phyloP scores from a whole-genome alignment of 2,888 invertebrate species.

The Ormyrus thymus region DNA sequence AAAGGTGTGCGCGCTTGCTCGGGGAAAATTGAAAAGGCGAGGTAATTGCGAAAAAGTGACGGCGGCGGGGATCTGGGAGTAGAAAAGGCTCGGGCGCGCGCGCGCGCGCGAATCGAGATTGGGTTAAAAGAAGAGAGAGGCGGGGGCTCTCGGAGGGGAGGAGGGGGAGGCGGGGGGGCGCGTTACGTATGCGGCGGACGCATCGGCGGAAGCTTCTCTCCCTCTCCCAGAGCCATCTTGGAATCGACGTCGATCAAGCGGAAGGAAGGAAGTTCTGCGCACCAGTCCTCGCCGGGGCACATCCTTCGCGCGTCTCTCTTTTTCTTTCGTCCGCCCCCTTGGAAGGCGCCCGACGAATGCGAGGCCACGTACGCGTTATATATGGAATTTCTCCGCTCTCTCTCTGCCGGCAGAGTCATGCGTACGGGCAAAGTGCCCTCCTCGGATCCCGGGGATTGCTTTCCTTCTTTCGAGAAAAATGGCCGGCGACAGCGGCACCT shows the following conservation, averaged over 20 bases:
- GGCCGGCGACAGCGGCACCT: too few relatives aligned
- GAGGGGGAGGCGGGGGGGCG: constrained; percentile 31
- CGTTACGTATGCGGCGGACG: constrained; percentile 55
- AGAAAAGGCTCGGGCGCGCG: background rate
- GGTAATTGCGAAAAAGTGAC: constrained; percentile 55
- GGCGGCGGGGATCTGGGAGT: constrained; percentile 22
- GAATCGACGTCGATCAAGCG: constrained; percentile 72
- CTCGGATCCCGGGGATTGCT: background rate
- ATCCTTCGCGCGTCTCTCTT: constrained; percentile 57
- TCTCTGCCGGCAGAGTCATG: constrained; percentile 1
- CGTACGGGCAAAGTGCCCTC: constrained; percentile 19
- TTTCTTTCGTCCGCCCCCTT: constrained; percentile 41
- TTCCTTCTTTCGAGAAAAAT: background rate
- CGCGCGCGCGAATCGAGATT: constrained; percentile 43
- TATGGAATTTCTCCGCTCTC: constrained; percentile 33
- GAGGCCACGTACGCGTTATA: constrained; percentile 52
- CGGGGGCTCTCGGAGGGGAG: background rate
- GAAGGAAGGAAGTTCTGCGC: constrained; percentile 66
- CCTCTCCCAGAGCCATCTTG: constrained; percentile 67
- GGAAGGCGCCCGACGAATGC: constrained; percentile 52
- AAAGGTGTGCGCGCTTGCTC: too few relatives aligned
- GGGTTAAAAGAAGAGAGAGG: constrained; percentile 35
- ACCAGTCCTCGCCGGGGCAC: constrained; percentile 51
- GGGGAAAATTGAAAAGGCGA: constrained; percentile 53
- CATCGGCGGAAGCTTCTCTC: constrained; percentile 35